phyloP scores from a whole-genome alignment of 2,113 vertebrate genomes.

The Cyanistes caeruleus region DNA sequence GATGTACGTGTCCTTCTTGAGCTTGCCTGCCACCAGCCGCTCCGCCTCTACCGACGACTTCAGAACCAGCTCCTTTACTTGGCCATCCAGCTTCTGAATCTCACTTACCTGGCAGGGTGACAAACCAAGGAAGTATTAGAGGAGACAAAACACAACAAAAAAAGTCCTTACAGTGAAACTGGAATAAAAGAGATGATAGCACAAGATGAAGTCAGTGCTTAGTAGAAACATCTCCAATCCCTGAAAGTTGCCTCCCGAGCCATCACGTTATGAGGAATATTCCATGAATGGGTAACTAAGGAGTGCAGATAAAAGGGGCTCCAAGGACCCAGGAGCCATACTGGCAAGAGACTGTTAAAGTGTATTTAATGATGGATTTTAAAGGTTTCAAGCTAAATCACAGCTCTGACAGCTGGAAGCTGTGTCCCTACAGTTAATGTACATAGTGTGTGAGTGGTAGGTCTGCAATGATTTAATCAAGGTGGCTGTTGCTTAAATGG shows the following conservation, averaged over 20 bases:
- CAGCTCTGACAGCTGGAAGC: background rate
- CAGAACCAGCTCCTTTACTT: slow-evolving; percentile 94
- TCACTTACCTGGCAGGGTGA: slow-evolving; percentile 79
- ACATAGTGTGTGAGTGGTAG: background rate
- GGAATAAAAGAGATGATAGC: background rate
- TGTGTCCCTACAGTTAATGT: background rate
- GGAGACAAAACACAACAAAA: background rate
- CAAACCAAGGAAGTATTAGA: background rate
- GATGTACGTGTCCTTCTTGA: slow-evolving; percentile 95
- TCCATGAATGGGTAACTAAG: background rate
- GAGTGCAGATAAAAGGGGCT: background rate
- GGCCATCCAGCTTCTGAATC: slow-evolving; percentile 93
- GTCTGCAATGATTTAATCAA: background rate
- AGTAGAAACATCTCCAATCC: background rate
- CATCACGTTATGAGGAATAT: background rate
- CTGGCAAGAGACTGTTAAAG: background rate
- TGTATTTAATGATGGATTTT: background rate
- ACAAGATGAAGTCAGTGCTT: background rate
- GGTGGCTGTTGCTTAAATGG: background rate
- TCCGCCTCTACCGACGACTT: slow-evolving; percentile 92
- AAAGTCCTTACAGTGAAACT: background rate
- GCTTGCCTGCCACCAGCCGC: slow-evolving; percentile 92
- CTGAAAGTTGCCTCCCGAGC: background rate
- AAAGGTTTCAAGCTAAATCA: background rate
- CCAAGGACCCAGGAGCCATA: background rate